A percentile compares a stretch with the other conserved stretches of the same genome.
Evolutionary conservation across 2,113 vertebrate genomes (phyloP).

Genomic region (Silurus asotus): DNA sequence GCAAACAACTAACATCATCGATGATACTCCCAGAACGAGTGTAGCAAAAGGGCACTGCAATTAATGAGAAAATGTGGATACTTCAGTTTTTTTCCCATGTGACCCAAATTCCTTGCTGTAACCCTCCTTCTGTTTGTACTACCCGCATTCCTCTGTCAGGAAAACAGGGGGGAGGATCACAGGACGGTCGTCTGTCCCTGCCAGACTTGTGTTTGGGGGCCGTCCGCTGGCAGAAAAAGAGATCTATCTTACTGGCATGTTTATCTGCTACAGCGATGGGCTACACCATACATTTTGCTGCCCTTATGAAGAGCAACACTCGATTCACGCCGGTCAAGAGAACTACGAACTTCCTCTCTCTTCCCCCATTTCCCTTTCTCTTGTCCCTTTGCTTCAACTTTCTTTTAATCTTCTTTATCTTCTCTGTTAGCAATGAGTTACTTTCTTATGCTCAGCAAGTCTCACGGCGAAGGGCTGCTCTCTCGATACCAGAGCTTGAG

Average conservation of each 20-base stretch:
- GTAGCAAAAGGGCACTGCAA: constrained; percentile 58
- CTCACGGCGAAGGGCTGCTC: constrained; percentile 78
- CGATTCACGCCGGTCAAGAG: background rate
- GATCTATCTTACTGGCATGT: constrained; percentile 53
- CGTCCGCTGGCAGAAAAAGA: constrained; percentile 39
- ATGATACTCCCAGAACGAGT: constrained; percentile 58
- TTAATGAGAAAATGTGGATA: background rate
- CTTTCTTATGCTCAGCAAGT: constrained; percentile 87
- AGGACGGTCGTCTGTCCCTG: constrained; percentile 7
- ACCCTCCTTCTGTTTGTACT: constrained; percentile 26
- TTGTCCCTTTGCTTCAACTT: background rate
- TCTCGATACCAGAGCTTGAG: constrained; percentile 85
- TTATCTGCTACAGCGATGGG: constrained; percentile 42
- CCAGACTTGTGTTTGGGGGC: constrained; percentile 48
- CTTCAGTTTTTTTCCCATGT: background rate
- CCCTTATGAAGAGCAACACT: constrained; percentile 21
- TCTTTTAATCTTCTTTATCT: background rate
- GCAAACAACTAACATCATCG: constrained; percentile 16
- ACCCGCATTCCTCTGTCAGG: constrained; percentile 19
- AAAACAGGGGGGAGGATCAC: constrained; percentile 43
- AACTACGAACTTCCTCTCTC: background rate
- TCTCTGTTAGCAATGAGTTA: constrained; percentile 79
- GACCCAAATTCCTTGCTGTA: constrained; percentile 9
- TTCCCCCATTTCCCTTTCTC: background rate
- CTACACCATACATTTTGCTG: constrained; percentile 18